A percentile compares a stretch with the other conserved stretches of the same genome.
Conservation (phyloP, 2,888 invertebrate species). For the Andrena haemorrhoa region DNA sequence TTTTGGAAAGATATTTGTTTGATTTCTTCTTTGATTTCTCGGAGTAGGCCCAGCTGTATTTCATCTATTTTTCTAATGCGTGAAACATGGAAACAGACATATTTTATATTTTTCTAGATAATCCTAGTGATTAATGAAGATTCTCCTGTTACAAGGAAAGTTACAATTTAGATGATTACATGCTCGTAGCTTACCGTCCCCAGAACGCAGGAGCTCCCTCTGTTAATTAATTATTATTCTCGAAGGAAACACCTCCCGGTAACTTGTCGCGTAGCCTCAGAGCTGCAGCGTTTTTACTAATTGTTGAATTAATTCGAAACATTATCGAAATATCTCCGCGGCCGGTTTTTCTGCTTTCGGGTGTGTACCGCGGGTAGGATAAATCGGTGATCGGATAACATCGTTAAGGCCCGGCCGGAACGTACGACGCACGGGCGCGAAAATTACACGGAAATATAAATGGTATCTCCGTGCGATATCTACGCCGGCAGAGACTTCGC, state of each 20-base stretch:
- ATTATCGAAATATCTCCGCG: background rate
- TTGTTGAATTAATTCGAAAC: conserved; percentile 28
- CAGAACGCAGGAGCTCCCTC: background rate
- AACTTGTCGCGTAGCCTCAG: background rate
- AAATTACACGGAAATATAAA: conserved; percentile 45
- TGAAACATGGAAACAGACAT: background rate
- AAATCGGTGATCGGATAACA: conserved; percentile 30
- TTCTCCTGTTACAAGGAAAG: too few species aligned
- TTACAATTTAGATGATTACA: too few species aligned
- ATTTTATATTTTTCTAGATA: background rate
- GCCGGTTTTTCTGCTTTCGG: background rate
- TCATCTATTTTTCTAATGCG: background rate
- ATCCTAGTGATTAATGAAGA: too few species aligned
- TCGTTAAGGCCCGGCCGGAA: conserved; percentile 12
- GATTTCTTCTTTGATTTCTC: too few species aligned
- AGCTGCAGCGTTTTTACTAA: conserved; percentile 14
- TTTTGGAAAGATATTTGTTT: too few species aligned
- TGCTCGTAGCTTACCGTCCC: too few species aligned
- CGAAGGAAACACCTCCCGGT: background rate
- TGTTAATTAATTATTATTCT: conserved; percentile 3
- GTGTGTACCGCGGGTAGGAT: background rate
- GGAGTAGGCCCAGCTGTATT: background rate
- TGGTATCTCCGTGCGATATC: conserved; percentile 39
- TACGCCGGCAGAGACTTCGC: conserved; percentile 14
- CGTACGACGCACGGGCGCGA: conserved; percentile 21